Evolutionary conservation across 2,888 invertebrate species (phyloP).

Genomic region (Phortica okadai): DNA sequence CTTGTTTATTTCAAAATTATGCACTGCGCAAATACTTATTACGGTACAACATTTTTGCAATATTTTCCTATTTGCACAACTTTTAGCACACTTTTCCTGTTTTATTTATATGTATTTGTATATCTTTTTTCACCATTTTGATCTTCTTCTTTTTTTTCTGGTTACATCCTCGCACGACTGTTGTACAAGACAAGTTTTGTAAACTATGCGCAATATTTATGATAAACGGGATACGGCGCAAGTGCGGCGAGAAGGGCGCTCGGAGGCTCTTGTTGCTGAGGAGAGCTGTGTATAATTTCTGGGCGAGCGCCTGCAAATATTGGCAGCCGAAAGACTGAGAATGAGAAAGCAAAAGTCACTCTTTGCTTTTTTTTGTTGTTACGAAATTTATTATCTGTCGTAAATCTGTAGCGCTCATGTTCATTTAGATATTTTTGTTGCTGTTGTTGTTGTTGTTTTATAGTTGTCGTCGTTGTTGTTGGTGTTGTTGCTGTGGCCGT

Average conservation of each 20-base stretch:
- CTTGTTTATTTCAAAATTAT: conserved; percentile 33
- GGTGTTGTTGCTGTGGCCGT: background rate
- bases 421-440: background rate
- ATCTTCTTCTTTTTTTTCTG: background rate
- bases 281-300: too few species aligned
- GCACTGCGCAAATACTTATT: conserved; percentile 24
- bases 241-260: background rate
- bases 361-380: background rate
- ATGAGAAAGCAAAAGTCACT: background rate
- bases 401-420: conserved; percentile 16
- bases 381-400: conserved; percentile 21
- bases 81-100: background rate
- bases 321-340: background rate
- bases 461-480: background rate
- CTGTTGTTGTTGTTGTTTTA: background rate
- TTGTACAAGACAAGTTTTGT: conserved; percentile 10
- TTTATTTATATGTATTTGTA: background rate
- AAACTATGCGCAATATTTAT: conserved; percentile 26
- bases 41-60: conserved; percentile 14
- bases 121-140: background rate
- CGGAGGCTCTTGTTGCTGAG: too few species aligned
- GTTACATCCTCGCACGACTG: background rate
- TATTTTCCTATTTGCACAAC: conserved; percentile 19
- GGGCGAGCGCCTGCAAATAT: too few species aligned
- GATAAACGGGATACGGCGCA: background rate